These are phyloP conservation scores for Antennarius maculatus DNA, from an alignment of 2,797 vertebrate genomes.

Conservation along the genomic window DNA sequence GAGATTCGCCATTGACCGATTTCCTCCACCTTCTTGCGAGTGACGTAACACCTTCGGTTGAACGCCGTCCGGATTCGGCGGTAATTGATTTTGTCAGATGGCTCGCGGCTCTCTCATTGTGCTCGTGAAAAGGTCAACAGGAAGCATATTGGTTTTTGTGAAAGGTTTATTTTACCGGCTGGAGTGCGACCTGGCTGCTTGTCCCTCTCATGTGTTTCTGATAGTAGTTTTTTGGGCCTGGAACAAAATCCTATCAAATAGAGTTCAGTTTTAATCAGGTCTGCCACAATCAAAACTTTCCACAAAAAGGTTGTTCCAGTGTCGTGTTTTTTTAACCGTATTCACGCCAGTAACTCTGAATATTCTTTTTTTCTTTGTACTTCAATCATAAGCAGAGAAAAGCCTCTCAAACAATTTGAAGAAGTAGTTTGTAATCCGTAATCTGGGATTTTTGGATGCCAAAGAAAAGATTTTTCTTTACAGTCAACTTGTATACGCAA, in stretches of 20 bases:
- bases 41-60: slow-evolving; percentile 34
- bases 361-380: too few species aligned
- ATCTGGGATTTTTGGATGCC: too few species aligned
- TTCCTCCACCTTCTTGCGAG: slow-evolving; percentile 41
- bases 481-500: too few species aligned
- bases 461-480: too few species aligned
- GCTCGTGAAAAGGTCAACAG: slow-evolving; percentile 42
- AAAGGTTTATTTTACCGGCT: slow-evolving; percentile 15
- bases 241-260: not conserved
- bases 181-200: not conserved
- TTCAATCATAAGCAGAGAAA: too few species aligned
- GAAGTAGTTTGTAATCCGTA: too few species aligned
- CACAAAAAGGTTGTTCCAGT: too few species aligned
- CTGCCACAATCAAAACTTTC: too few species aligned
- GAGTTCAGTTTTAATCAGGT: too few species aligned
- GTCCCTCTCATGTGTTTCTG: slow-evolving; percentile 14
- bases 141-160: slow-evolving; percentile 20
- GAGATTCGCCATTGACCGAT: slow-evolving; percentile 52
- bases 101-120: slow-evolving; percentile 33
- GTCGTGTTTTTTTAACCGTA: too few species aligned
- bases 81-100: slow-evolving; percentile 45
- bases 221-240: not conserved
- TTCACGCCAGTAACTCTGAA: too few species aligned
- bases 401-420: too few species aligned
- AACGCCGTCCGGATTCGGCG: slow-evolving; percentile 33